Percentiles rank a stretch among this genome's conserved stretches.
Conservation (phyloP, 2,797 vertebrate genomes). For the Bufotes viridis region DNA sequence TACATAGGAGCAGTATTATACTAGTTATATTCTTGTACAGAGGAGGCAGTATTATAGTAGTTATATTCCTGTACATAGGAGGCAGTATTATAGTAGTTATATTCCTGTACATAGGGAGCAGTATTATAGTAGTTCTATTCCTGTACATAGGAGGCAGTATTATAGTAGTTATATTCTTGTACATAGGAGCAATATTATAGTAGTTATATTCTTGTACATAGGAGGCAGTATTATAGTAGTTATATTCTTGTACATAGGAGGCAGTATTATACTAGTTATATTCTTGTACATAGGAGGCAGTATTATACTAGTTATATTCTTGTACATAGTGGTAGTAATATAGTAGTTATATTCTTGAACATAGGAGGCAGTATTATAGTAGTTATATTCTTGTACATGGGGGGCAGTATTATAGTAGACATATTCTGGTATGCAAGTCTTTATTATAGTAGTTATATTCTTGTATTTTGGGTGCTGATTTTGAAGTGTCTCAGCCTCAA, state of each 20-base stretch:
- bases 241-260: slow-evolving; percentile 5
- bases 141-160: no score
- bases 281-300: not conserved
- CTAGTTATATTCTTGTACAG: not conserved
- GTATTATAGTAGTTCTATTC: no score
- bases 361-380: slow-evolving; percentile 13
- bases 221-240: not conserved
- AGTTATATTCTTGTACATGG: slow-evolving; percentile 13
- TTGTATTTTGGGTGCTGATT: no score
- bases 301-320: slow-evolving; percentile 20
- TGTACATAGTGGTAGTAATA: no score
- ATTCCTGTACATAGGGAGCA: no score
- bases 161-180: not conserved
- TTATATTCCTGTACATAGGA: no score
- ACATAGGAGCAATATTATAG: not conserved
- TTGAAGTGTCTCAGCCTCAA: no score
- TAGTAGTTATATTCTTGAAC: slow-evolving; percentile 8
- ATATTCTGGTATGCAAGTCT: not conserved
- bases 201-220: slow-evolving; percentile 11
- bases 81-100: no score
- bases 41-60: no score
- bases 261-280: slow-evolving; percentile 5
- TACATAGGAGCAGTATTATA: not conserved
- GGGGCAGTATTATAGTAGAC: slow-evolving; percentile 13
- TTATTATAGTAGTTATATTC: slow-evolving; percentile 18